phyloP scores from a whole-genome alignment of 2,113 vertebrate genomes.

The Numida meleagris region DNA sequence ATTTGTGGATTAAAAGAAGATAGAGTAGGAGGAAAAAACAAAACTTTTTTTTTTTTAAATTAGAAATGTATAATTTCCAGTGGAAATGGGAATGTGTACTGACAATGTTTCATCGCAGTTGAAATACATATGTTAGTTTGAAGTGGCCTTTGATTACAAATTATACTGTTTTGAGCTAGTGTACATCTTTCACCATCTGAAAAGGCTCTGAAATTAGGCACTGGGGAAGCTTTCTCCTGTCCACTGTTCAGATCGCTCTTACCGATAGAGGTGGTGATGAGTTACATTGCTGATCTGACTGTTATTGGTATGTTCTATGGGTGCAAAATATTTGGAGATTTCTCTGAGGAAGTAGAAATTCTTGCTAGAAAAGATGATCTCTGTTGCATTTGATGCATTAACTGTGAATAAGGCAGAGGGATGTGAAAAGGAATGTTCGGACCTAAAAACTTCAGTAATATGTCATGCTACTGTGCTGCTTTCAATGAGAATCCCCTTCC shows the following conservation, averaged over 20 bases:
- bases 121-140: neutral
- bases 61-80: neutral
- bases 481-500: neutral
- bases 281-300: accelerated
- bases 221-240: neutral
- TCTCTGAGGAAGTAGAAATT: neutral
- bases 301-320: neutral
- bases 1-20: neutral
- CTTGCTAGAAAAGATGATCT: neutral
- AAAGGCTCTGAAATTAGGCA: neutral
- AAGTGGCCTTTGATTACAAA: neutral
- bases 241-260: neutral
- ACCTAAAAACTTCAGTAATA: neutral
- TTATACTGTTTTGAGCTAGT: neutral
- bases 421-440: neutral
- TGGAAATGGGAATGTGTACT: neutral
- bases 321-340: accelerated
- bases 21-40: neutral
- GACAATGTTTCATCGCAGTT: neutral
- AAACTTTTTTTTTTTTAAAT: neutral
- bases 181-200: neutral
- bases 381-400: neutral
- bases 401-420: neutral
- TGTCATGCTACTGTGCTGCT: neutral
- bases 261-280: neutral